Evolutionary conservation across 2,797 vertebrate species (phyloP).

Genomic region (Pipistrellus pygmaeus): DNA sequence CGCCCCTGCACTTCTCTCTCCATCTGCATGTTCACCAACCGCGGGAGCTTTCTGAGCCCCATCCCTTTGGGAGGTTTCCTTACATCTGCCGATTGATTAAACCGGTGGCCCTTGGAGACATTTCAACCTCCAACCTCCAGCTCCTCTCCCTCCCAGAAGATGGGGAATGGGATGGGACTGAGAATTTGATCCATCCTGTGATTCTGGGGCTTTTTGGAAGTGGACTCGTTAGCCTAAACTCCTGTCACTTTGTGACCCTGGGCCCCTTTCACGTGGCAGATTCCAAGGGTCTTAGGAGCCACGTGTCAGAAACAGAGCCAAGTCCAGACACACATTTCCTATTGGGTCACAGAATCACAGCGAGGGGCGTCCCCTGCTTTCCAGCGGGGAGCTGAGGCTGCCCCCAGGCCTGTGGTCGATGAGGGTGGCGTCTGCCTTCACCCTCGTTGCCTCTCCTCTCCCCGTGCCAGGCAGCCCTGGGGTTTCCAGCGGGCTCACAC

Average conservation of each 20-base stretch:
- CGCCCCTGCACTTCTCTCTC: not conserved
- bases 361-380: not conserved
- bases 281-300: not conserved
- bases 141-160: not conserved
- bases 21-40: not conserved
- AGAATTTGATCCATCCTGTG: not conserved
- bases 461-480: not conserved
- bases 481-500: not conserved
- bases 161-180: not conserved
- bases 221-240: not conserved
- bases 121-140: no score
- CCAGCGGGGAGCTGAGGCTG: not conserved
- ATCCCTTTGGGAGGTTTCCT: not conserved
- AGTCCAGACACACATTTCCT: not conserved
- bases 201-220: not conserved
- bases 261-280: not conserved
- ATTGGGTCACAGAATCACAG: not conserved
- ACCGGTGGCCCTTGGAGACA: not conserved
- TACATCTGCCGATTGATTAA: not conserved
- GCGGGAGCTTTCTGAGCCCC: not conserved
- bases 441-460: no score
- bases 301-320: not conserved
- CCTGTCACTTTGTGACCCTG: not conserved
- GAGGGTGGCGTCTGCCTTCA: not conserved
- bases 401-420: no score